Evolutionary conservation across 2,888 invertebrate genomes (phyloP), one percentile per base, ranked within the genome.

Genomic region (Hypomecis atomaria): DNA sequence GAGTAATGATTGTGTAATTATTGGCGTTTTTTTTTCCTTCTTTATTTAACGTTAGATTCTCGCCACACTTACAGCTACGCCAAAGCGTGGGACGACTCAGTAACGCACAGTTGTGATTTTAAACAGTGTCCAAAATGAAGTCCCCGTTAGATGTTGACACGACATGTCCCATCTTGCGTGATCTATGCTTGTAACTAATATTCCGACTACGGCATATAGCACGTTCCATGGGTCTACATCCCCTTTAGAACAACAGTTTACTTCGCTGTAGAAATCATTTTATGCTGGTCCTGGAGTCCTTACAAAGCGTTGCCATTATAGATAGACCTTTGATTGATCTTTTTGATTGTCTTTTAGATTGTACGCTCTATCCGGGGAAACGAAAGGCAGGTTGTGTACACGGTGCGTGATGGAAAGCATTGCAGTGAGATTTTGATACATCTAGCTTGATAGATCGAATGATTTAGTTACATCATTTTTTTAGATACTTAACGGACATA

Each of bases 371-470:
- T 62, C 64, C 10, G 59, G 43, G 59, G 54, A 54, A 49, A 62
- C 61, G 42, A 34, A n/a, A 54, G 47, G 40, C 37, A 52, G 47
- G 74, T 71, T 67, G 34, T 53, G 78, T 77, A 86, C 89, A 86
- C 85, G 85, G 75, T 79, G 83, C 85, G 83, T 86, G 86, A 82
- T 84, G 71, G 69, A 74, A 72, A 78, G 59, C 71, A 63, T 66
- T 71, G 69, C 67, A 68, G 68, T 69, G 67, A 69, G 78, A 71
- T 77, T 76, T 76, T 58, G 50, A 13, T 8, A 13, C 2, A 23
- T 23, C 23, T 23, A 23, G 23, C 23, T 23, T 23, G 23, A 23
- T 23, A 23, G 23, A 23, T 23, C 3, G 23, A 23, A 23, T 23
- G 23, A 2, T 23, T 23, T 23, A 2, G 23, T 23, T 23, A 23